These are phyloP conservation scores for Anoplopoma fimbria DNA, from an alignment of 2,113 vertebrate genomes.

Conservation along the genomic window DNA sequence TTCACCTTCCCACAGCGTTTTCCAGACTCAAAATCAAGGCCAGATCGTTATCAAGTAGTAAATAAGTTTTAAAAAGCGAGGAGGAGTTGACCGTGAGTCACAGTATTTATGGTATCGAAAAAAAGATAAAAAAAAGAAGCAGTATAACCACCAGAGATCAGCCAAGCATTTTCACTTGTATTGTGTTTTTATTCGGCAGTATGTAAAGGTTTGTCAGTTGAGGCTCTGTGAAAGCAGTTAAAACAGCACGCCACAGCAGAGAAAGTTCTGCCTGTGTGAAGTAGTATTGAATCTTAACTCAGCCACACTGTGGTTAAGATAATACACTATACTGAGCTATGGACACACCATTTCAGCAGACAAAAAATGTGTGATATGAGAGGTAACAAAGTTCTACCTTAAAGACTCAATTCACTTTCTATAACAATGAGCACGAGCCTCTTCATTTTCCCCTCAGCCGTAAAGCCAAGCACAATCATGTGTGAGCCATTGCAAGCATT, in stretches of 20 bases:
- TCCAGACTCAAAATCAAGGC: conserved; percentile 71
- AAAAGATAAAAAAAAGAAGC: conserved; percentile 45
- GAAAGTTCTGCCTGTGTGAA: conserved; percentile 57
- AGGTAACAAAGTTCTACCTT: conserved; percentile 78
- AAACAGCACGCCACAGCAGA: conserved; percentile 13
- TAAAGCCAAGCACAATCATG: conserved; percentile 82
- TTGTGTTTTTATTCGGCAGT: conserved; percentile 4
- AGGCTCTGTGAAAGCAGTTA: conserved; percentile 30
- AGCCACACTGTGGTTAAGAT: conserved; percentile 48
- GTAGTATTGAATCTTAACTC: conserved; percentile 46
- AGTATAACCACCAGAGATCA: conserved; percentile 32
- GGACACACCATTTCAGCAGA: conserved; percentile 36
- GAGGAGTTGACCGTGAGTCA: conserved; percentile 32
- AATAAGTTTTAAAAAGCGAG: conserved; percentile 61
- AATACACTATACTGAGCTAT: conserved; percentile 37
- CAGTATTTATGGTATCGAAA: conserved; percentile 57
- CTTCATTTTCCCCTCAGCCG: conserved; percentile 75
- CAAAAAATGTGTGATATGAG: conserved; percentile 65
- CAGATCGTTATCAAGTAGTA: conserved; percentile 77
- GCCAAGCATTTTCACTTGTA: conserved; percentile 4
- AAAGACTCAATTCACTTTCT: conserved; percentile 77
- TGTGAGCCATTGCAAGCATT: conserved; percentile 76
- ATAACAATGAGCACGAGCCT: conserved; percentile 69
- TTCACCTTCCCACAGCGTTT: conserved; percentile 71
- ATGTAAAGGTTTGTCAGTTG: conserved; percentile 27